Evolutionary conservation across 2,113 vertebrate genomes (phyloP).

Genomic region (Neodon shergylaensis): DNA sequence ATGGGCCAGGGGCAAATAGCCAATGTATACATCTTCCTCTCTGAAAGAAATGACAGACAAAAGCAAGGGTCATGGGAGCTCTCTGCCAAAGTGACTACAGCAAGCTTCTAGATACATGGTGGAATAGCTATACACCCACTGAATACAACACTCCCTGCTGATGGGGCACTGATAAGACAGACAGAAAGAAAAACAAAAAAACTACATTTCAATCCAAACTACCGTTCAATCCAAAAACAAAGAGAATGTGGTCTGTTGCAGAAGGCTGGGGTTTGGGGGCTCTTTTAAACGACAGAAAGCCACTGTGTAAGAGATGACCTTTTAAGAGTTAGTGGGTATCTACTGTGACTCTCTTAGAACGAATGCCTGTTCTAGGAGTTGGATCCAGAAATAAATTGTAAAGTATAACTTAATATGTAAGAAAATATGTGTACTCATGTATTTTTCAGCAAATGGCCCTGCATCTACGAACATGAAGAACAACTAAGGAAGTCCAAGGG

Average conservation of each 20-base stretch:
- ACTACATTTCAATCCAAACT: not conserved
- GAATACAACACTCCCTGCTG: not conserved
- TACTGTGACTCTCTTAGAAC: not conserved
- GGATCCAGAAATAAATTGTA: not conserved
- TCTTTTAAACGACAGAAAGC: not conserved
- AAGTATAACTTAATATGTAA: not conserved
- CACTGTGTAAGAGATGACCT: not conserved
- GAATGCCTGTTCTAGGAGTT: not conserved
- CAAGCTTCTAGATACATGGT: not conserved
- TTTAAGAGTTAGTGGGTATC: not conserved
- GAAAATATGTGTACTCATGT: not conserved
- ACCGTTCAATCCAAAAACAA: not conserved
- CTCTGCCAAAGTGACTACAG: not conserved
- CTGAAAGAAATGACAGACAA: slow-evolving; percentile 80
- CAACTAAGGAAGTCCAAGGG: not conserved
- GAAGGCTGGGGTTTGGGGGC: too few relatives aligned
- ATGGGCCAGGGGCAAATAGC: slow-evolving; percentile 96
- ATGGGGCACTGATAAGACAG: rapidly evolving
- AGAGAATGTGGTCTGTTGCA: not conserved
- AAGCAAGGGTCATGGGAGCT: not conserved
- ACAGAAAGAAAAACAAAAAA: not conserved
- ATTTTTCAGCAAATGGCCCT: not conserved
- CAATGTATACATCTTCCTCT: slow-evolving; percentile 94
- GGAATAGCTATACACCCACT: rapidly evolving
- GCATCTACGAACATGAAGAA: not conserved